Evolutionary conservation across 2,888 invertebrate species (phyloP), one percentile per base, ranked within the genome.

Genomic region (Tortrix viridana): DNA sequence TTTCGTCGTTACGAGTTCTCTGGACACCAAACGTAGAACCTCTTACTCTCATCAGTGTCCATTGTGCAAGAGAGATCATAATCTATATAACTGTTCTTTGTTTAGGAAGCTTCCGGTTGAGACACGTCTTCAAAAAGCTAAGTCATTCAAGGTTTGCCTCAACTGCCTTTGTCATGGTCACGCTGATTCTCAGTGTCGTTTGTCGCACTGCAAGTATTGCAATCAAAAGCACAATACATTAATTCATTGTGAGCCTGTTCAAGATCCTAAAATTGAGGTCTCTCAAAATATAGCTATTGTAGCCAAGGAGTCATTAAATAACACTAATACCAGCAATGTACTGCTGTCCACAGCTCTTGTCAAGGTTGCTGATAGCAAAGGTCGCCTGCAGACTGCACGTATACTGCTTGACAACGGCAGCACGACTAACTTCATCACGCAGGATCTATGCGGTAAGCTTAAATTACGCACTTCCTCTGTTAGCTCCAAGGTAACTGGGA

Each of bases 271-370:
- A 19, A 57, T 60, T 37, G 44, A 9, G 5, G 38, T 49, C 12
- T 55, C 54, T 9, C 18, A n/a, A 9, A 56, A 37, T 56, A 38
- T 60, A 38, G 52, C 53, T 18, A 18, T 55, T 4, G 12, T 56
- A 22, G 32, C 63, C 3, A 46, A 46, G 12, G n/a, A 47, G 47
- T 47, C 47, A 3, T 22, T 23, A 7, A 12, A 22, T 22, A 47
- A 20, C 22, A 22, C 12, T 46, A 65, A 47, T 44, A 7, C 60
- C 19, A 7, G 49, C n/a, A 32, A 53, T 52, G 44, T 70, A 37
- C 65, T 68, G n/a, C 68, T 69, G 7, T 69, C 69, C 68, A 71
- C 71, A 68, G 71, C 69, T 3, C 22, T 65, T 49, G 67, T 69
- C 62, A 65, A 57, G 7, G 64, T 56, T 5, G 12, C 49, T 6